phyloP scores from a whole-genome alignment of 2,797 vertebrate genomes.

The Aldrovandia affinis region DNA sequence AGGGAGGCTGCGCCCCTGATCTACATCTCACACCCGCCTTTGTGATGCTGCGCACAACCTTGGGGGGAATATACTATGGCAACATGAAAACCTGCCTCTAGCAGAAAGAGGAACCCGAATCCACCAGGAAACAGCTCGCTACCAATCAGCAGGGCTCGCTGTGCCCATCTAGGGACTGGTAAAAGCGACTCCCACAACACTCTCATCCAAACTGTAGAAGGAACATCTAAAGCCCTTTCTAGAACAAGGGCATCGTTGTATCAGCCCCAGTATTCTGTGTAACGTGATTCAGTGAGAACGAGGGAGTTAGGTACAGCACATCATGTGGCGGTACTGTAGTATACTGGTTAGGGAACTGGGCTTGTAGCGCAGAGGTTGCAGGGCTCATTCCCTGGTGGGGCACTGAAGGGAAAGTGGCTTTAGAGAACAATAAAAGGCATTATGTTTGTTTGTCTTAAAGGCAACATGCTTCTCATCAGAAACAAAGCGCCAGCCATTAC shows the following conservation, averaged over 20 bases:
- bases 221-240: neutral
- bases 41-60: neutral
- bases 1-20: conserved; percentile 19
- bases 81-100: conserved; percentile 28
- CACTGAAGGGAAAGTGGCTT: neutral
- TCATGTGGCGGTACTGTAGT: too few species aligned
- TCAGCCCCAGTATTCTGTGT: neutral
- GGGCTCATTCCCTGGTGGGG: too few species aligned
- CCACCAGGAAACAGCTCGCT: conserved; percentile 67
- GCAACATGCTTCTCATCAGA: neutral
- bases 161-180: conserved; percentile 46
- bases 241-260: neutral
- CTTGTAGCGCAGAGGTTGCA: too few species aligned
- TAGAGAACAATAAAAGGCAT: conserved; percentile 25
- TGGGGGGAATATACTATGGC: conserved; percentile 46
- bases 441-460: neutral
- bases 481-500: conserved; percentile 18
- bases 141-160: conserved; percentile 59
- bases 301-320: neutral
- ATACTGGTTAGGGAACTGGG: neutral
- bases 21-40: neutral
- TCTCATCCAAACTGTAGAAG: neutral
- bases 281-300: neutral
- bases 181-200: neutral
- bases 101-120: conserved; percentile 28